Conservation (phyloP, 2,113 vertebrate species). For the Nibea albiflora region DNA sequence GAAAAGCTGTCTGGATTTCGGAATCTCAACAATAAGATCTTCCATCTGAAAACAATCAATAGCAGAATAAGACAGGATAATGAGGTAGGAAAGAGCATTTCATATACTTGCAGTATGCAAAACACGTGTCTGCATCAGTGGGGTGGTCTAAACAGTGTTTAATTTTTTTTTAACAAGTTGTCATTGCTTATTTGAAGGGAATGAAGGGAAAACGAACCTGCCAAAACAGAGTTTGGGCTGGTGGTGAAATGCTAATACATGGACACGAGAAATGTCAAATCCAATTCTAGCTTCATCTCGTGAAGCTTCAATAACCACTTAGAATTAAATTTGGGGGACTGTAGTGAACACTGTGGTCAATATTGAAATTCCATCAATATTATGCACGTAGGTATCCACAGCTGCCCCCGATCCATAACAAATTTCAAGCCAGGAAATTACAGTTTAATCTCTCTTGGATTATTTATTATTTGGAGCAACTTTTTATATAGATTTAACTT, state of each 20-base stretch:
- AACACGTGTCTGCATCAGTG: slow-evolving; percentile 6
- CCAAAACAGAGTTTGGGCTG: slow-evolving; percentile 19
- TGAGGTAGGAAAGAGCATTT: neutral
- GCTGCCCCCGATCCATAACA: slow-evolving; percentile 36
- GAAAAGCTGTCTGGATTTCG: neutral
- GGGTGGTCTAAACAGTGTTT: slow-evolving; percentile 35
- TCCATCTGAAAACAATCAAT: slow-evolving; percentile 3
- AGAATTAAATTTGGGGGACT: slow-evolving; percentile 31
- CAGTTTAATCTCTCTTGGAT: slow-evolving; percentile 28
- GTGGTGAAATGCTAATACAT: slow-evolving; percentile 37
- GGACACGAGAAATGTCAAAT: slow-evolving; percentile 56
- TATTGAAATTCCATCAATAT: slow-evolving; percentile 62
- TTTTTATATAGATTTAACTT: neutral
- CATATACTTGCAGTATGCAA: neutral
- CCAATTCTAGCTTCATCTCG: slow-evolving; percentile 58
- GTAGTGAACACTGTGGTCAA: slow-evolving; percentile 28
- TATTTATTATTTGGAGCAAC: slow-evolving; percentile 25
- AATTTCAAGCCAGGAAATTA: slow-evolving; percentile 18
- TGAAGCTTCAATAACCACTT: slow-evolving; percentile 53
- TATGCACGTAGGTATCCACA: slow-evolving; percentile 29
- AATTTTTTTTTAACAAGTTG: slow-evolving; percentile 47
- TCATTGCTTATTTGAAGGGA: slow-evolving; percentile 41
- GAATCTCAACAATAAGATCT: neutral
- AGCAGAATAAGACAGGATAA: slow-evolving; percentile 23
- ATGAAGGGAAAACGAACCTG: slow-evolving; percentile 19